These are phyloP conservation scores for Callyntrura sp. DNA, from an alignment of 2,888 invertebrate genomes.

Conservation along the genomic window DNA sequence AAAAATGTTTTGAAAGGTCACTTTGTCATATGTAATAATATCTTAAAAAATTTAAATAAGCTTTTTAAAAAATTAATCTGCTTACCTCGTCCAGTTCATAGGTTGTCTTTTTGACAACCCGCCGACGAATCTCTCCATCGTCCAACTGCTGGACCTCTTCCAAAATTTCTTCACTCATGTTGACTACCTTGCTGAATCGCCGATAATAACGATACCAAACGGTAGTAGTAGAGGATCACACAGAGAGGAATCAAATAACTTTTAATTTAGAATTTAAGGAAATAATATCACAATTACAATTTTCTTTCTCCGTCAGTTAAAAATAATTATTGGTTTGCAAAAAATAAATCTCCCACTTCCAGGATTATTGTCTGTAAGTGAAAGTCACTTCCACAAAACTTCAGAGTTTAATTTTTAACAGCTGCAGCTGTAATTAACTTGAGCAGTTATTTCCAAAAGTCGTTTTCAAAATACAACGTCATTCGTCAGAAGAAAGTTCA, in stretches of 20 bases:
- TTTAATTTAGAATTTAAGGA: too few relatives aligned
- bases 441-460: too few relatives aligned
- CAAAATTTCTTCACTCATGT: constrained; percentile 75
- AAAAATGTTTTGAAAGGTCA: background rate
- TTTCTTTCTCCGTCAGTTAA: too few relatives aligned
- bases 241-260: too few relatives aligned
- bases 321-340: too few relatives aligned
- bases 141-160: constrained; percentile 80
- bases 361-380: background rate
- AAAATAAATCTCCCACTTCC: constrained; percentile 2
- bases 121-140: constrained; percentile 82
- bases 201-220: too few relatives aligned
- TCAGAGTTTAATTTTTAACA: too few relatives aligned
- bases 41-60: background rate
- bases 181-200: too few relatives aligned
- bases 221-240: too few relatives aligned
- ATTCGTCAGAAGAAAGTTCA: background rate
- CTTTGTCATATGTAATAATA: background rate
- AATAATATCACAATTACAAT: too few relatives aligned
- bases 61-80: constrained; percentile 31
- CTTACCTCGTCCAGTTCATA: constrained; percentile 83
- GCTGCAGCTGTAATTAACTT: too few relatives aligned
- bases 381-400: constrained; percentile 50
- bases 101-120: constrained; percentile 82
- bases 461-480: too few relatives aligned